Conservation (phyloP, 2,797 vertebrate species). For the Cirrhinus mrigala region DNA sequence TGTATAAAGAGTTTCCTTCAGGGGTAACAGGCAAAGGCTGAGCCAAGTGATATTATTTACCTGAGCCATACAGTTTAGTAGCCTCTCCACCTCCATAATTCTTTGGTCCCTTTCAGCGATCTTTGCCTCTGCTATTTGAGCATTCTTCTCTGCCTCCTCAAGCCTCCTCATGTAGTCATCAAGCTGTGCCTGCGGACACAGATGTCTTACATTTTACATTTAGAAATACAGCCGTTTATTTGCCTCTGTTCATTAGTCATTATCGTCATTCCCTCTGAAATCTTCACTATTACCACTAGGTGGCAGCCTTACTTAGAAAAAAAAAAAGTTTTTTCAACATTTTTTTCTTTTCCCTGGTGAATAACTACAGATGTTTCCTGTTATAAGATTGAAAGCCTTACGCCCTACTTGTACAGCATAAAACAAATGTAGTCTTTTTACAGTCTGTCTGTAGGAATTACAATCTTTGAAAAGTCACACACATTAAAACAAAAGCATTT, state of each 20-base stretch:
- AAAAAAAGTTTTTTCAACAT: background rate
- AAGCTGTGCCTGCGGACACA: slow-evolving; percentile 83
- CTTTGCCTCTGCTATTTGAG: slow-evolving; percentile 83
- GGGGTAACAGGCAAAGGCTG: background rate
- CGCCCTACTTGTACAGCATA: background rate
- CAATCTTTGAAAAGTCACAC: background rate
- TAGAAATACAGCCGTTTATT: background rate
- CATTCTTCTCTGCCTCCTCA: slow-evolving; percentile 90
- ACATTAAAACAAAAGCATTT: background rate
- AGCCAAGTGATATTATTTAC: slow-evolving; percentile 67
- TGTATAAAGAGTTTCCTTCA: slow-evolving; percentile 1
- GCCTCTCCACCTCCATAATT: slow-evolving; percentile 89
- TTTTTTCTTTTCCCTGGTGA: slow-evolving; percentile 25
- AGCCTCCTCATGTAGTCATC: slow-evolving; percentile 89
- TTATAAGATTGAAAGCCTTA: slow-evolving; percentile 20
- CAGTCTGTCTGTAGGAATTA: background rate
- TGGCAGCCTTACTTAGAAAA: slow-evolving; percentile 1
- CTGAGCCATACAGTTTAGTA: slow-evolving; percentile 91
- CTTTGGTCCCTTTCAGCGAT: slow-evolving; percentile 91
- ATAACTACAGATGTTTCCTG: slow-evolving; percentile 50
- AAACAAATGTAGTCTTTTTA: background rate
- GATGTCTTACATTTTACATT: background rate
- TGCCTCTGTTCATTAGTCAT: background rate
- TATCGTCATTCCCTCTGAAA: background rate
- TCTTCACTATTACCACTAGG: slow-evolving; percentile 9